Base-by-base conservation (phyloP, 2,113 vertebrate species). In the Mustela nigripes region DNA sequence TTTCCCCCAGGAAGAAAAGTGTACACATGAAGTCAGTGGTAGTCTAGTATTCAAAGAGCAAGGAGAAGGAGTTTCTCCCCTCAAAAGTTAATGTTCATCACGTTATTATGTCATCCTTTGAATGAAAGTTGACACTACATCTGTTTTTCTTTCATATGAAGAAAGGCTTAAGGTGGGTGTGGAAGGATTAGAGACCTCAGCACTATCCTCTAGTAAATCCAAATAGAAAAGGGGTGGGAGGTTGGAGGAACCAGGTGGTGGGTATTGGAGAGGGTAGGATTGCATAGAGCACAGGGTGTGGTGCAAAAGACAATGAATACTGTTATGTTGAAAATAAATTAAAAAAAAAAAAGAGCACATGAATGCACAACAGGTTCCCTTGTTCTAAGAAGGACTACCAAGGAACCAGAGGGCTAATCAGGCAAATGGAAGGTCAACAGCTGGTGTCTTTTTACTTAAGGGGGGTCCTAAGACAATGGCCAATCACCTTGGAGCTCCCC, bases 171-270 rank as follows among this genome's bases (percentile, higher is more conserved):
- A 12, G 3, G 26, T 86, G 15, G 62, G 33, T 86, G 16, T 67
- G 89, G 74, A 80, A 94, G 50, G 50, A 65, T 81, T 48, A 82
- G 62, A 98, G 62, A 50, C 21, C 16, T 65, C 39, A 91, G 81
- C 15, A 26, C 79, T 60, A 45, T 80, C 21, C 80, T 60, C 60
- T 88, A 24, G 69, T 42, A 21, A 33, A 76, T 50, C 4, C 21
- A 63, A 56, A 58, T 9, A 26, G n/a, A 74, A 50, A 74, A 86
- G 56, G 69, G 5, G 42, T 42, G 42, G 42, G 42, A 42, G 42
- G 42, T 42, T 42, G 42, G 42, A 4, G 42, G 42, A 42, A 42
- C 42, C 42, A 42, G 42, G 42, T 42, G 42, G 42, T 42, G 42
- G 42, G 42, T 42, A 42, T 5, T 42, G 42, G 42, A 42, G 42